These are phyloP conservation scores for Eulemur albifrons DNA, from an alignment of 2,797 vertebrate genomes.

Conservation along the genomic window DNA sequence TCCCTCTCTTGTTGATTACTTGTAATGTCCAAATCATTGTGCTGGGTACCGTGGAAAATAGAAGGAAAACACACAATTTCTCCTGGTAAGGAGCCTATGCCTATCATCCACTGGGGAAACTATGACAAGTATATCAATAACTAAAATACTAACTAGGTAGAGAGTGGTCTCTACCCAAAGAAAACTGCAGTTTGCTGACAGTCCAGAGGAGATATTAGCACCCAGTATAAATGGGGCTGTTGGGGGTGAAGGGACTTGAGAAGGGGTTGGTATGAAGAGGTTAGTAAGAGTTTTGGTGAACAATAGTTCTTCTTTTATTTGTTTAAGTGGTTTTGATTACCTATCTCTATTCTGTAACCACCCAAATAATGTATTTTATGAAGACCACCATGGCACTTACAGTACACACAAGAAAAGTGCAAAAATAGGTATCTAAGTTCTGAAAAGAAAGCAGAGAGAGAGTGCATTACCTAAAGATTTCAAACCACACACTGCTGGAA, in stretches of 20 bases:
- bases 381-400: not conserved
- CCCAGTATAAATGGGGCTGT: not conserved
- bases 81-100: not conserved
- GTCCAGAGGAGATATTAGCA: not conserved
- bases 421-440: not conserved
- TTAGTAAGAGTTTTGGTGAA: not conserved
- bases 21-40: not conserved
- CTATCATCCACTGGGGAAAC: not conserved
- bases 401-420: not conserved
- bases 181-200: not conserved
- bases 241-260: not conserved
- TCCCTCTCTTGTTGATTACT: not conserved
- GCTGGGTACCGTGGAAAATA: not conserved
- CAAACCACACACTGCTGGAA: not conserved
- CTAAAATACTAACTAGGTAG: not conserved
- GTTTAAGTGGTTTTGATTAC: not conserved
- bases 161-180: not conserved
- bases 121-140: not conserved
- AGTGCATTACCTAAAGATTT: not conserved
- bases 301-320: not conserved
- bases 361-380: not conserved
- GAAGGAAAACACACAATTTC: not conserved
- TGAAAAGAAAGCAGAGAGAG: conserved; percentile 5
- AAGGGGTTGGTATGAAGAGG: not conserved
- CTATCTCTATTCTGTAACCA: not conserved